These are phyloP conservation scores for Prionace glauca DNA, from an alignment of 2,797 vertebrate species.

Conservation along the genomic window DNA sequence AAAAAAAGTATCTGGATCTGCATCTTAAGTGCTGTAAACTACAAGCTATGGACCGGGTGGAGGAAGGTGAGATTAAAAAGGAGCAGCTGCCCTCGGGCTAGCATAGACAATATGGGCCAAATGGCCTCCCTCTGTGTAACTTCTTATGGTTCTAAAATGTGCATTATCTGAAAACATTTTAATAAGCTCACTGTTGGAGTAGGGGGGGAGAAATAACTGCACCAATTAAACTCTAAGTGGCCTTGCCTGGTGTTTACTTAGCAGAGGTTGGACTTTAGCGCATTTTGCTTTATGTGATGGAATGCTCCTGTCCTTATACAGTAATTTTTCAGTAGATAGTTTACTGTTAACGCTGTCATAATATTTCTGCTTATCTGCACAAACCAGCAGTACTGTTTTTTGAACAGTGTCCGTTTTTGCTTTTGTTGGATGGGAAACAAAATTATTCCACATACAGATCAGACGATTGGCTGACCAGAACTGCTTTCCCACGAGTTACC, in stretches of 20 bases:
- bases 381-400: neutral
- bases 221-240: neutral
- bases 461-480: neutral
- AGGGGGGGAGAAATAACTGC: too few species aligned
- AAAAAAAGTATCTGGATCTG: too few species aligned
- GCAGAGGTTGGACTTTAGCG: neutral
- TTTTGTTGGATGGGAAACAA: neutral
- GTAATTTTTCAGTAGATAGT: neutral
- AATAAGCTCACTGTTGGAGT: neutral
- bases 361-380: neutral
- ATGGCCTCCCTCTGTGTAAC: too few species aligned
- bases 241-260: neutral
- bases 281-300: neutral
- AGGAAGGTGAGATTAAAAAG: too few species aligned
- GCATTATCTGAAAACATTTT: neutral
- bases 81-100: too few species aligned
- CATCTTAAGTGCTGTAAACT: too few species aligned
- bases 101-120: too few species aligned
- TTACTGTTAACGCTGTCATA: neutral
- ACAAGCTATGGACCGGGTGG: too few species aligned
- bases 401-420: neutral
- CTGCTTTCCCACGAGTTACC: constrained; percentile 18
- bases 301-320: neutral
- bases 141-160: too few species aligned
- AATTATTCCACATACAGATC: neutral